Base-by-base conservation (phyloP, 2,888 invertebrate species). In the Hybos culiciformis region DNA sequence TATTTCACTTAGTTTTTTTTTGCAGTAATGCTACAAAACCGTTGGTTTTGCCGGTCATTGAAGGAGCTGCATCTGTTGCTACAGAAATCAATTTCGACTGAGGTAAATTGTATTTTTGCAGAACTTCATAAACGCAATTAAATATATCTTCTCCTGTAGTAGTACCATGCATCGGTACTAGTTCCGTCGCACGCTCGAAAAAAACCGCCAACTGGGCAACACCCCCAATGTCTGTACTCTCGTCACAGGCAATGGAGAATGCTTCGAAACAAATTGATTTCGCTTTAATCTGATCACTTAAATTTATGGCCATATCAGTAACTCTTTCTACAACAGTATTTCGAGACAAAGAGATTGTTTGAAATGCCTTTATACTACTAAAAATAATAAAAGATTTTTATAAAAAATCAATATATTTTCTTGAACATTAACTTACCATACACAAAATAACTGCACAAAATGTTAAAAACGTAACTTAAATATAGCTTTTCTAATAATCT, bases 21-120 rank as follows among this genome's bases (percentile, higher is more conserved):
- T 39, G 39, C 18, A 44, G 43, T 37, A 52, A 51, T 45, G 46
- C 42, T 42, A 49, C 45, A 37, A 51, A 48, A 32, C 47, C 46
- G 42, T 48, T 50, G 37, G 41, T 51, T 49, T 48, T 52, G 17
- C 48, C 51, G 39, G 48, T 50, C 50, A 50, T 51, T 40, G 46
- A 51, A 49, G 50, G 48, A 50, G 51, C 47, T 44, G 46, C 51
- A 51, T 51, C 54, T 47, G 51, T 51, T 47, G 52, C 49, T 46
- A 51, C 46, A 42, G 46, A 52, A 46, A 41, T 46, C 38, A 52
- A 44, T 48, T 51, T 50, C 31, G 45, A 50, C 37, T 46, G 36
- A 44, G 50, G 48, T 42, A 52, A 42, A 48, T 51, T 46, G 45
- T 49, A 45, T 48, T 46, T 52, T 45, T 51, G 46, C 46, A 48